A percentile compares a stretch with the other conserved stretches of the same genome.
These are phyloP conservation scores for Lasiurus cinereus DNA, from an alignment of 2,113 vertebrate species.

Conservation along the genomic window DNA sequence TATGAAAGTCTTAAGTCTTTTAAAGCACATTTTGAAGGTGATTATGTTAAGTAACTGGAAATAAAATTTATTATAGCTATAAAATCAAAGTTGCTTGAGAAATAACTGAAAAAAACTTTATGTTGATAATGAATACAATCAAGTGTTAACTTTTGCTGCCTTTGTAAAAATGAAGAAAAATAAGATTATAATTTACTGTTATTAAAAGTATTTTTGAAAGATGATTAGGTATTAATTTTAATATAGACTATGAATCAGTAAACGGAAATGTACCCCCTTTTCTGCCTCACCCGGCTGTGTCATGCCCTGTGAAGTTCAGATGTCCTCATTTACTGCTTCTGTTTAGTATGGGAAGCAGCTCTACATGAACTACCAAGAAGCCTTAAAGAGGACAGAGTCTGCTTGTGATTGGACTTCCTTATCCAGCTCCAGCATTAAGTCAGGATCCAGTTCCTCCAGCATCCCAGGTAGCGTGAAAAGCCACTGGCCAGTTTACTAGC, in stretches of 20 bases:
- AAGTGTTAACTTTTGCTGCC: not conserved
- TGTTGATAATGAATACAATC: conserved; percentile 36
- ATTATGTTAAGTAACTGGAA: conserved; percentile 42
- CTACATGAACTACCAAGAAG: conserved; percentile 97
- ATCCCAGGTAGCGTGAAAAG: conserved; percentile 91
- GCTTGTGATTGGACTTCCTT: conserved; percentile 98
- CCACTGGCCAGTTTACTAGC: not conserved
- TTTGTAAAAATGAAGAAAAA: conserved; percentile 53
- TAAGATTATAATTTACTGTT: conserved; percentile 1
- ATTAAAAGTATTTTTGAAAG: conserved; percentile 36
- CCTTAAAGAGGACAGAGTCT: conserved; percentile 96
- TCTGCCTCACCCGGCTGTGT: not conserved
- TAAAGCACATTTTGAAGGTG: not conserved
- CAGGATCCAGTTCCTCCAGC: conserved; percentile 96
- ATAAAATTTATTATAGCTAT: not conserved
- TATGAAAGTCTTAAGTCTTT: not conserved
- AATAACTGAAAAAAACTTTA: conserved; percentile 41
- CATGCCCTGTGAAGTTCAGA: not conserved
- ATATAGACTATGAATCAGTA: conserved; percentile 3
- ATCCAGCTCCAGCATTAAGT: conserved; percentile 97
- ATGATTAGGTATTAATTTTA: conserved; percentile 30
- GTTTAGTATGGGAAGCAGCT: conserved; percentile 96
- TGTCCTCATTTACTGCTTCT: conserved; percentile 73
- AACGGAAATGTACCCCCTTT: not conserved
- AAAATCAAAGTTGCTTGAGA: not conserved